These are phyloP conservation scores for Sciurus vulgaris DNA, from an alignment of 2,797 vertebrate genomes.

Conservation along the genomic window DNA sequence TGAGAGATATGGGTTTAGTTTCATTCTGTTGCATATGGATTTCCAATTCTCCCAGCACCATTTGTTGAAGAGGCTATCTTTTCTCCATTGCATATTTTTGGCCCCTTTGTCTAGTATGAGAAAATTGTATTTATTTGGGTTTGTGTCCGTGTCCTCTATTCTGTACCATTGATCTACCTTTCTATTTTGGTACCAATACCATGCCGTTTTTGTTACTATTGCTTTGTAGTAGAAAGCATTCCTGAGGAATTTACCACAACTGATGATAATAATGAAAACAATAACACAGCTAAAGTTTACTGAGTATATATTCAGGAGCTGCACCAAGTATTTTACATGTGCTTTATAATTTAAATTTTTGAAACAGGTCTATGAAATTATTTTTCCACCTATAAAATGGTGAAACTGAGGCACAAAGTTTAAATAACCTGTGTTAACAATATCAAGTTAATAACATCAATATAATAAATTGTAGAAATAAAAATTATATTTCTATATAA, in stretches of 20 bases:
- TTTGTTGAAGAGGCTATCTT: too few relatives aligned
- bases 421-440: not conserved
- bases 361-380: not conserved
- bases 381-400: not conserved
- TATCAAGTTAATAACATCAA: too few relatives aligned
- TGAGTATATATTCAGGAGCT: not conserved
- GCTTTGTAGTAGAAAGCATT: not conserved
- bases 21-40: too few relatives aligned
- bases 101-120: too few relatives aligned
- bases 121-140: too few relatives aligned
- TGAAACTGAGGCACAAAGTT: not conserved
- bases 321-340: not conserved
- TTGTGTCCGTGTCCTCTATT: too few relatives aligned
- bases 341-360: not conserved
- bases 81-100: too few relatives aligned
- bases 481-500: not conserved
- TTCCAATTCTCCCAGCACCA: too few relatives aligned
- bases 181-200: too few relatives aligned
- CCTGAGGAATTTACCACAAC: not conserved
- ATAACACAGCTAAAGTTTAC: not conserved
- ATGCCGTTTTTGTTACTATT: too few relatives aligned
- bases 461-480: not conserved
- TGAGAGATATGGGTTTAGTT: too few relatives aligned
- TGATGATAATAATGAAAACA: not conserved
- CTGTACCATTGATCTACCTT: too few relatives aligned